Percentiles rank a stretch among this genome's conserved stretches.
Conservation (phyloP, 2,888 invertebrate species). For the Piscicola geometra region DNA sequence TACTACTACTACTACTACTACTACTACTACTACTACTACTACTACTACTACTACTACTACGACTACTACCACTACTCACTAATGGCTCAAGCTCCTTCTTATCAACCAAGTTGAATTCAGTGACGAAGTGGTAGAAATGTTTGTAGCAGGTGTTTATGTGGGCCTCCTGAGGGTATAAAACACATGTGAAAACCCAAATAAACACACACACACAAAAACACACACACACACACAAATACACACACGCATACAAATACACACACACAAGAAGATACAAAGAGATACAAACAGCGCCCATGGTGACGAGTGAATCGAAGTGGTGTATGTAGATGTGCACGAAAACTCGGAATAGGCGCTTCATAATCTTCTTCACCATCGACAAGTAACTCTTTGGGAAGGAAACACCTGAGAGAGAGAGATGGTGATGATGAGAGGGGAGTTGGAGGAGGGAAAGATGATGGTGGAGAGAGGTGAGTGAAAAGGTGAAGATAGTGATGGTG, state of each 20-base stretch:
- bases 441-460: not conserved
- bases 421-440: not conserved
- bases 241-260: not conserved
- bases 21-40: conserved; percentile 26
- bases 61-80: conserved; percentile 45
- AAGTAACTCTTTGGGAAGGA: conserved; percentile 81
- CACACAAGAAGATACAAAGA: not conserved
- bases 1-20: conserved; percentile 26
- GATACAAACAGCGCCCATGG: conserved; percentile 38
- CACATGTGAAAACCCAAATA: not conserved
- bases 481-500: too few relatives aligned
- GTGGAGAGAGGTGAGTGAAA: too few relatives aligned
- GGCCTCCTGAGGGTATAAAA: conserved; percentile 66
- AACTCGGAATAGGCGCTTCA: conserved; percentile 79
- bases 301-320: conserved; percentile 81
- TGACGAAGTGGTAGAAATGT: conserved; percentile 86
- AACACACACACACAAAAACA: not conserved
- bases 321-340: conserved; percentile 92
- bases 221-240: not conserved
- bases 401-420: conserved; percentile 67
- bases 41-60: conserved; percentile 5
- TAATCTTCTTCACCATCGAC: conserved; percentile 74
- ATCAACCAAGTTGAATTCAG: conserved; percentile 77
- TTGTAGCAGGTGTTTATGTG: conserved; percentile 91
- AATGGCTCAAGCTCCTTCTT: conserved; percentile 79